A percentile compares a stretch with the other conserved stretches of the same genome.
phyloP scores from a whole-genome alignment of 2,113 vertebrate genomes.

The Turdus rufiventris region DNA sequence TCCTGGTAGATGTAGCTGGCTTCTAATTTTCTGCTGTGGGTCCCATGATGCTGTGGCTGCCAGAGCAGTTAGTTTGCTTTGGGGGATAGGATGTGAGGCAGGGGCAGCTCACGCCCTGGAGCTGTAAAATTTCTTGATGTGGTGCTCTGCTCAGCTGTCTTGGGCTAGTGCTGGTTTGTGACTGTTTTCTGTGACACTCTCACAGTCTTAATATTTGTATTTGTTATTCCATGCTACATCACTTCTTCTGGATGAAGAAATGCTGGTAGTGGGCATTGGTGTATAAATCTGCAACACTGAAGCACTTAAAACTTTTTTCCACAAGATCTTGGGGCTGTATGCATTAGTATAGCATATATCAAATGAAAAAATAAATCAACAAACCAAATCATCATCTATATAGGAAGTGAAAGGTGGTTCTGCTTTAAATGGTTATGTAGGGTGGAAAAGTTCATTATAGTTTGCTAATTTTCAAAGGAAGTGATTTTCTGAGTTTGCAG shows the following conservation, averaged over 20 bases:
- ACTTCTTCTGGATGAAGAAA: not conserved
- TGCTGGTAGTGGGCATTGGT: not conserved
- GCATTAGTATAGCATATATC: not conserved
- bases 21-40: not conserved
- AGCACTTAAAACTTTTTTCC: not conserved
- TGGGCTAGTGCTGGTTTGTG: not conserved
- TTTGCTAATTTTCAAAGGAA: not conserved
- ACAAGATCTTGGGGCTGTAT: not conserved
- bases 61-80: not conserved
- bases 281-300: not conserved
- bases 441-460: not conserved
- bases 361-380: not conserved
- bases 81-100: rapidly evolving
- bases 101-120: not conserved
- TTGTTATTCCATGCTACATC: not conserved
- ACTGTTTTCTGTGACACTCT: not conserved
- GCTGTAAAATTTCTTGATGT: not conserved
- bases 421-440: not conserved
- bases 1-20: not conserved
- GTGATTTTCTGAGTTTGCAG: not conserved
- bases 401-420: not conserved
- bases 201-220: not conserved
- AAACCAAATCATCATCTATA: not conserved
- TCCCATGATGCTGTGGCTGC: not conserved
- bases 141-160: not conserved